Percentiles rank a stretch among this genome's conserved stretches.
Conservation (phyloP, 1,140 invertebrate species). For the Papilio dardanus region DNA sequence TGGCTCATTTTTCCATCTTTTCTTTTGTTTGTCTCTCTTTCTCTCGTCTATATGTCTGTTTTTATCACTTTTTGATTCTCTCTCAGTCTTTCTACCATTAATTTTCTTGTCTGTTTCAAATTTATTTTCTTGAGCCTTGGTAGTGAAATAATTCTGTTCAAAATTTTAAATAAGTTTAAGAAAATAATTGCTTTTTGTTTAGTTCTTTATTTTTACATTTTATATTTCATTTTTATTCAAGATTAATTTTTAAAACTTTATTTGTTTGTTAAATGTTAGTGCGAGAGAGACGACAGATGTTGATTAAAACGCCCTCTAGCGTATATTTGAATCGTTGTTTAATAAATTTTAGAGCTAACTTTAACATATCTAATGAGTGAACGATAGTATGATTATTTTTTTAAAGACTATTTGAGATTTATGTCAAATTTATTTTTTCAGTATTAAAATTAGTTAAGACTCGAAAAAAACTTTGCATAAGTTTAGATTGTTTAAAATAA, state of each 20-base stretch:
- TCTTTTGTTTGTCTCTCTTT: not conserved
- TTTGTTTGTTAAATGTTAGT: not conserved
- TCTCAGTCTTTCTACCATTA: not conserved
- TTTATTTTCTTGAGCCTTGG: not conserved
- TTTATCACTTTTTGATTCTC: not conserved
- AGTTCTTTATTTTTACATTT: not conserved
- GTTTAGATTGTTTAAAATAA: constrained; percentile 51
- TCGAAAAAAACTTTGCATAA: constrained; percentile 64
- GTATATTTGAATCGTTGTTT: constrained; percentile 34
- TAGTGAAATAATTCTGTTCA: not conserved
- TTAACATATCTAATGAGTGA: constrained; percentile 62
- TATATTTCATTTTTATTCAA: not conserved
- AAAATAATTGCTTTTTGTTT: no score
- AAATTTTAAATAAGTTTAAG: not conserved
- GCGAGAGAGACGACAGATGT: constrained; percentile 27
- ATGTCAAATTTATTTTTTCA: constrained; percentile 69
- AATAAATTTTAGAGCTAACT: constrained; percentile 47
- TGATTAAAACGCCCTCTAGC: constrained; percentile 10
- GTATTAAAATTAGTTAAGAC: constrained; percentile 74
- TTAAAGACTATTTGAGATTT: constrained; percentile 42
- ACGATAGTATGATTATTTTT: constrained; percentile 66
- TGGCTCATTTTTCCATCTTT: not conserved
- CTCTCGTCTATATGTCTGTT: not conserved
- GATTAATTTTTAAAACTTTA: not conserved
- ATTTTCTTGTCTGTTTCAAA: not conserved